Base-by-base conservation (phyloP, 2,888 invertebrate species). In the Acheta domesticus region DNA sequence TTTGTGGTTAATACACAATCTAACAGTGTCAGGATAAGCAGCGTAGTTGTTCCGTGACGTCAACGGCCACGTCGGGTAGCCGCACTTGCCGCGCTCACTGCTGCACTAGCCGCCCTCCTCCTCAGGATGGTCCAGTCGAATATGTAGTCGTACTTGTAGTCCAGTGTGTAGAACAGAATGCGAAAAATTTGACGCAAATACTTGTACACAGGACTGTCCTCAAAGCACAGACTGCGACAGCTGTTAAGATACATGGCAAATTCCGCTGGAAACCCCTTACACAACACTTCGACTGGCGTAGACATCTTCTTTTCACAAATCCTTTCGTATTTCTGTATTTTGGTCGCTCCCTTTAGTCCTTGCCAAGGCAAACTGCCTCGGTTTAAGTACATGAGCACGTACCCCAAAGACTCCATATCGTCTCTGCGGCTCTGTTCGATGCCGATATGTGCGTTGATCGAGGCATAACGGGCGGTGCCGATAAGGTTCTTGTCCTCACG, bases 291-390 rank as follows among this genome's bases (percentile, higher is more conserved):
- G 82, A 99, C 96, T 11, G 98, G 97, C 74, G 99, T 99, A 81
- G 98, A 97, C 98, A 99, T 99, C 89, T 99, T 99, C 90, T 98
- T 98, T 88, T 99, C 99, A 86, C 97, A 97, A 86, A 99, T 99
- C 88, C 98, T 96, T 88, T 99, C 99, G 87, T 99, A 99, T 87
- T 99, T 99, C 87, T 99, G 98, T 88, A 97, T 97, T 90, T 99
- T 99, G 80, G 96, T 99, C 82, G 96, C 97, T 77, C 99, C 80
- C 77, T 81, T 98, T 84, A 98, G 91, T 50, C 98, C 98, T 88
- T 99, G 98, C 98, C 98, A 99, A 2, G 98, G 98, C 85, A 99
- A 89, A 82, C 94, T 94, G 80, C 89, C 92, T 88, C 90, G 88
- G 89, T 95, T 98, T 90, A 96, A 99, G 89, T 99, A 99, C 98